These are phyloP conservation scores for Dryadula phaetusa DNA, from an alignment of 2,888 invertebrate genomes.

Conservation along the genomic window DNA sequence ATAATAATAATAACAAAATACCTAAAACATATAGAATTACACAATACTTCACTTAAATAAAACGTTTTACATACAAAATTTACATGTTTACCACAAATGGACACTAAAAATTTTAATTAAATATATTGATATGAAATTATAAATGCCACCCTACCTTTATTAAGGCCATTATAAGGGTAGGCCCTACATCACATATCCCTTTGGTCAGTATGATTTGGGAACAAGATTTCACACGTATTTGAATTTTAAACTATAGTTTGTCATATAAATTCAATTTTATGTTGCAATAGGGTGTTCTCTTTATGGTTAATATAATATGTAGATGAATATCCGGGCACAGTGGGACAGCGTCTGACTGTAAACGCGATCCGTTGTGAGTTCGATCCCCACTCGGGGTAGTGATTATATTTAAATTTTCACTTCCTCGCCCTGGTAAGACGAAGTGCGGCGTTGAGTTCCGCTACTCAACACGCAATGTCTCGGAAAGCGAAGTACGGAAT, in stretches of 20 bases:
- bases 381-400: too few species aligned
- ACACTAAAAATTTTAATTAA: conserved; percentile 80
- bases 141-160: conserved; percentile 81
- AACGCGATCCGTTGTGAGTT: too few species aligned
- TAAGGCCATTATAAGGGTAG: conserved; percentile 79
- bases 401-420: too few species aligned
- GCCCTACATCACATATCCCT: conserved; percentile 68
- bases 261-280: conserved; percentile 82
- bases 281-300: conserved; percentile 62
- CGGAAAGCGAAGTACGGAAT: too few species aligned
- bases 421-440: too few species aligned
- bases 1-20: too few species aligned
- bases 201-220: conserved; percentile 81
- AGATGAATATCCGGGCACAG: not conserved
- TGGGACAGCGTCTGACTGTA: too few species aligned
- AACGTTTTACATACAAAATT: not conserved
- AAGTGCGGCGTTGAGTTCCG: too few species aligned
- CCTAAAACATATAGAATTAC: too few species aligned
- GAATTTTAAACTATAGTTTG: conserved; percentile 84
- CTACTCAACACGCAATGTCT: too few species aligned
- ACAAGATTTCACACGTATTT: conserved; percentile 82
- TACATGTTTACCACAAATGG: conserved; percentile 23
- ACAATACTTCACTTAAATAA: too few species aligned
- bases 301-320: conserved; percentile 18
- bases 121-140: conserved; percentile 81